Percentiles rank a stretch among this genome's conserved stretches.
These are phyloP conservation scores for Noctua fimbriata DNA, from an alignment of 2,888 invertebrate species.

Conservation along the genomic window DNA sequence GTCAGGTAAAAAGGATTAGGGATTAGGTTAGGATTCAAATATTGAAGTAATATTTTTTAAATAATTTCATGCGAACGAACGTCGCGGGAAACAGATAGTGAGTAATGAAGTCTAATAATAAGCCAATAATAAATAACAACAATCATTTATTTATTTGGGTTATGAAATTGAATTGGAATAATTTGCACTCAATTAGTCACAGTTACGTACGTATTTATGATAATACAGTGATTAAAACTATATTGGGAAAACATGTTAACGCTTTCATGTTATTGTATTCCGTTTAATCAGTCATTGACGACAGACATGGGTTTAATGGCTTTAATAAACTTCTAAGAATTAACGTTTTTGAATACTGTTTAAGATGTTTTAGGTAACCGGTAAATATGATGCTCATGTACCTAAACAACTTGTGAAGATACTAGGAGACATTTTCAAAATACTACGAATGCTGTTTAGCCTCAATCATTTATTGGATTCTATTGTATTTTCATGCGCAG, in stretches of 20 bases:
- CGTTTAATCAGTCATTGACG: slow-evolving; percentile 46
- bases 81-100: too few relatives aligned
- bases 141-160: slow-evolving; percentile 32
- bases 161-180: slow-evolving; percentile 19
- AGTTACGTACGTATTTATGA: background rate
- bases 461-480: background rate
- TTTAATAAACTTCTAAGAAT: slow-evolving; percentile 30
- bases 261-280: slow-evolving; percentile 24
- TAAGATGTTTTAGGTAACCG: background rate
- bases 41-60: too few relatives aligned
- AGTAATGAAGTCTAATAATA: slow-evolving; percentile 6
- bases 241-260: slow-evolving; percentile 44
- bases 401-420: background rate
- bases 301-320: slow-evolving; percentile 12
- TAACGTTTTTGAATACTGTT: slow-evolving; percentile 16
- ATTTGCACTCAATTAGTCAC: slow-evolving; percentile 32
- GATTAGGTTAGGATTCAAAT: too few relatives aligned
- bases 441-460: background rate
- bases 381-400: slow-evolving; percentile 18
- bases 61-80: too few relatives aligned
- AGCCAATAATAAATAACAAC: slow-evolving; percentile 31
- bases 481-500: background rate
- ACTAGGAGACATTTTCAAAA: background rate
- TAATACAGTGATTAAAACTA: slow-evolving; percentile 21
- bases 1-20: too few relatives aligned